These are phyloP conservation scores for Leptopilina boulardi DNA, from an alignment of 1,140 invertebrate species.

Conservation along the genomic window DNA sequence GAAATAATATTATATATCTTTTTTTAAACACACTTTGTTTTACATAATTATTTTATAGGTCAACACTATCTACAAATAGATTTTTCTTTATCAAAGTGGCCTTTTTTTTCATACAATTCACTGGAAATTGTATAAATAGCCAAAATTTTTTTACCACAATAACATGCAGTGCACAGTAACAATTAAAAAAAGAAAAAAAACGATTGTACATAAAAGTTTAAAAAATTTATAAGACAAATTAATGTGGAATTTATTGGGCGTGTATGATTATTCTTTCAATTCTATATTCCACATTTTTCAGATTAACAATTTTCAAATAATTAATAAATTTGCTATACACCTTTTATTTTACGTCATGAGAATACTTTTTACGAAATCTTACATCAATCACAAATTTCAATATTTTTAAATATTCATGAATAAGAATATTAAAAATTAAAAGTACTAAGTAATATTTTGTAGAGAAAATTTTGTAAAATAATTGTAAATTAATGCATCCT, in stretches of 20 bases:
- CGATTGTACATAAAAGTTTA: background rate
- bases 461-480: too few species aligned
- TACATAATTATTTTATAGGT: conserved; percentile 15
- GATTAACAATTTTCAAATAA: too few species aligned
- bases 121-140: background rate
- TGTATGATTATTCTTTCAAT: too few species aligned
- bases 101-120: background rate
- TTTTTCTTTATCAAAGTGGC: conserved; percentile 3
- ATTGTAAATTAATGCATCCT: too few species aligned
- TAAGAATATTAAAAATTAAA: too few species aligned
- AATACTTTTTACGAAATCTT: too few species aligned
- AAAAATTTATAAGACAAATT: background rate
- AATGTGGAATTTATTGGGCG: background rate
- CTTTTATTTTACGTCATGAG: too few species aligned
- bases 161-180: conserved; percentile 32
- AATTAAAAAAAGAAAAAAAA: background rate
- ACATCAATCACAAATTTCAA: too few species aligned
- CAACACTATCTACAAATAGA: conserved; percentile 33
- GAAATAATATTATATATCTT: background rate
- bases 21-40: background rate
- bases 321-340: too few species aligned
- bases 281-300: too few species aligned
- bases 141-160: background rate
- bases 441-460: too few species aligned
- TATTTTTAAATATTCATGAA: too few species aligned